Conservation (phyloP, 2,113 vertebrate species). For the Kryptolebias marmoratus region DNA sequence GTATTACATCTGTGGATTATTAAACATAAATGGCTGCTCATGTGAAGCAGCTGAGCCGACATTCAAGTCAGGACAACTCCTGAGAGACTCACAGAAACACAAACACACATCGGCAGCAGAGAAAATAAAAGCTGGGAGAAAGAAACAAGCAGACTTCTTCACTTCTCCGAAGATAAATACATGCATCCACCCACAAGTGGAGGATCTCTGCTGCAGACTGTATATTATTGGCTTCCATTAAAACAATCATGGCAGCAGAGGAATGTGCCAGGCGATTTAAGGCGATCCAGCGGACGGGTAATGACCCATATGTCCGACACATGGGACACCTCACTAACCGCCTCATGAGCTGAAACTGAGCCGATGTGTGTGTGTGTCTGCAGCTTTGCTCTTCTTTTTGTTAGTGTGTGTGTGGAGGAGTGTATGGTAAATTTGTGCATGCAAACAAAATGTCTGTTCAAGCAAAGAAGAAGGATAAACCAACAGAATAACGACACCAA, state of each 20-base stretch:
- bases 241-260: slow-evolving; percentile 60
- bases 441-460: not conserved
- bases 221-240: slow-evolving; percentile 66
- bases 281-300: slow-evolving; percentile 49
- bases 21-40: slow-evolving; percentile 19
- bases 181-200: slow-evolving; percentile 17
- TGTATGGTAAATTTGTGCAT: not conserved
- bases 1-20: slow-evolving; percentile 28
- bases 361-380: slow-evolving; percentile 26
- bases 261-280: slow-evolving; percentile 50
- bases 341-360: slow-evolving; percentile 58
- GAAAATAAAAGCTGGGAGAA: slow-evolving; percentile 45
- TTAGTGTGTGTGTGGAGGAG: not conserved
- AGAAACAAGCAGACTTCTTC: slow-evolving; percentile 39
- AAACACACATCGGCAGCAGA: slow-evolving; percentile 12
- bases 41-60: slow-evolving; percentile 10
- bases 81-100: not conserved
- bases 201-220: slow-evolving; percentile 25
- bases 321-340: slow-evolving; percentile 65
- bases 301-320: slow-evolving; percentile 65
- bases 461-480: slow-evolving; percentile 16
- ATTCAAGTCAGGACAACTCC: not conserved
- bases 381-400: not conserved
- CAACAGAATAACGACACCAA: not conserved
- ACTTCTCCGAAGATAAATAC: slow-evolving; percentile 34